Evolutionary conservation across 2,888 invertebrate genomes (phyloP).

Genomic region (Athrips mouffetella): DNA sequence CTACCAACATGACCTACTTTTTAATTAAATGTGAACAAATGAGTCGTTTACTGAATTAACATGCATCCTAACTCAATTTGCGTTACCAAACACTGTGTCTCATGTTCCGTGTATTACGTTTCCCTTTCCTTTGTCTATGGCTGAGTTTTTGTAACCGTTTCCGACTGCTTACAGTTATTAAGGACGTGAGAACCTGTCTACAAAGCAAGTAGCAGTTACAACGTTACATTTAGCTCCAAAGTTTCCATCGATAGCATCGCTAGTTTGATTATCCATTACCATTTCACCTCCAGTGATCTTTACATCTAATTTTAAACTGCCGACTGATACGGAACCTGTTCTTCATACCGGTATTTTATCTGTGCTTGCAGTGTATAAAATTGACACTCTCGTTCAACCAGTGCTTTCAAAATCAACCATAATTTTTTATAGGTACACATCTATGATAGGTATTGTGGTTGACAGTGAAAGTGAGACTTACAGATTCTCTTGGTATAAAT

Average conservation of each 20-base stretch:
- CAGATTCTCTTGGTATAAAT: neutral
- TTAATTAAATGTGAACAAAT: constrained; percentile 4
- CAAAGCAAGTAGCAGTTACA: constrained; percentile 43
- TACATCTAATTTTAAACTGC: neutral
- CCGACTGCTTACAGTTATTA: constrained; percentile 67
- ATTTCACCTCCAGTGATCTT: constrained; percentile 28
- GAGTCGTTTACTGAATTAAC: constrained; percentile 5
- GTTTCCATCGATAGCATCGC: constrained; percentile 38
- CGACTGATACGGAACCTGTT: no score
- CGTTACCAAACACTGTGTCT: constrained; percentile 40
- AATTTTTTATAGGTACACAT: neutral
- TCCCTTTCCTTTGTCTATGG: constrained; percentile 67
- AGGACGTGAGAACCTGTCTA: constrained; percentile 68
- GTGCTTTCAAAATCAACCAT: constrained; percentile 21
- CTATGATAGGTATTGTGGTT: constrained; percentile 37
- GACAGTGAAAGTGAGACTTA: constrained; percentile 40
- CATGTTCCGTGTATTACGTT: constrained; percentile 60
- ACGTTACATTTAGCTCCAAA: constrained; percentile 52
- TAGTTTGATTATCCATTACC: constrained; percentile 43
- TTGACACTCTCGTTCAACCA: constrained; percentile 28
- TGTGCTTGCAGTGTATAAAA: constrained; percentile 1
- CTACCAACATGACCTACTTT: neutral
- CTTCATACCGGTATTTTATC: neutral
- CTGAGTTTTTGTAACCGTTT: constrained; percentile 71
- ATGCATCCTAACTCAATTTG: constrained; percentile 33